Base-by-base conservation (phyloP, 1,140 invertebrate species). In the Polypedilum pembai region DNA sequence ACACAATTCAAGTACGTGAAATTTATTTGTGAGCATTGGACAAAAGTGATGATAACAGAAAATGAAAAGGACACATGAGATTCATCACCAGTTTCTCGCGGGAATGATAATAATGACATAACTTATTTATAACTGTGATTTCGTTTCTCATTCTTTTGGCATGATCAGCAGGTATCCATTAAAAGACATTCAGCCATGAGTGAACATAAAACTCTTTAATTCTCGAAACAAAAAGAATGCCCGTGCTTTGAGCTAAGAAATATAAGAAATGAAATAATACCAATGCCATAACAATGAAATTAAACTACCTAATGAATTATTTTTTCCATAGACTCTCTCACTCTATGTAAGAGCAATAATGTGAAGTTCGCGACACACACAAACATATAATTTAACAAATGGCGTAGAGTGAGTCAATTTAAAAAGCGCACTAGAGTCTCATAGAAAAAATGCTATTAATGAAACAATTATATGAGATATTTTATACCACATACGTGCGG, bases 251-350 rank as follows among this genome's bases (percentile, higher is more conserved):
- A 12, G n/a, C 45, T 56, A 12, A 56, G 12, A n/a, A 56, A 56
- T 56, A 56, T 56, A 33, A 33, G 24, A 33, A 33, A 33, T 33
- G 24, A 33, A 33, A 33, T 33, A 33, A 33, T 33, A 1, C n/a
- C 45, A 56, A 56, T 56, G 45, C 45, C 45, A 56, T 56, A 56
- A 56, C 45, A 56, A 56, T 56, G 45, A 56, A 56, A 56, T 56
- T 56, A 56, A 56, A 56, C 45, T 56, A 56, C 45, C 45, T 56
- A 56, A 56, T 56, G 45, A 56, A 56, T 56, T 56, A 56, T 56
- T n/a, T 56, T 56, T 56, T 45, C 10, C 15, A 10, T 45, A 45
- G 41, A 45, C 8, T 45, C 41, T 45, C 15, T 56, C 24, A 3
- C 24, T 33, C 24, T 33, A 33, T 33, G 24, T 56, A 15, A 56